Base-by-base conservation (phyloP, 2,888 invertebrate species). In the Drosophila tripunctata region DNA sequence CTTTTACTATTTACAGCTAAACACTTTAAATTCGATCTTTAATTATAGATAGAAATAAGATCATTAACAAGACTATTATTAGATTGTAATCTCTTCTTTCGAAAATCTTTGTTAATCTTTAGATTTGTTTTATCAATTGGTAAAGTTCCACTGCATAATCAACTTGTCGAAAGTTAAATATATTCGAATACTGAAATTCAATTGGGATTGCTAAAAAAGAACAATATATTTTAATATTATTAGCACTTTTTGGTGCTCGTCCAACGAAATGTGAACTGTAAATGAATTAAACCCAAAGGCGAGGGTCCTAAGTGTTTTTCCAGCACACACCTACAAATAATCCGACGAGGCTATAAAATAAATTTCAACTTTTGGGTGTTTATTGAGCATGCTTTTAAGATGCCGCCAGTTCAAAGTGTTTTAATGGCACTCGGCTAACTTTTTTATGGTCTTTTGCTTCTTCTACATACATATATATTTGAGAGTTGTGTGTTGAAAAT, bases 361-460 rank as follows among this genome's bases (percentile, higher is more conserved):
- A 33, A 71, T 56, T 44, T 19, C 2, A 51, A 31, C 51, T 52
- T 70, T 47, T 8, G 4, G 21, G 15, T 22, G 41, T 35, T 44
- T 54, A 54, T 54, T 22, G 54, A 21, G 44, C 35, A 24, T 27
- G 55, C 51, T 56, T 64, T 56, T 19, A 24, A 41, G 30, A 27
- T 27, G 27, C 15, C 27, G 30, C 38, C 35, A 14, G n/a, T 14
- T 55, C 12, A 40, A 65, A 71, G 30, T 48, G 52, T 52, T 52
- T 51, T 64, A 56, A 52, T 71, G 48, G 41, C 50, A 38, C 52
- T 69, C 58, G 40, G 8, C 27, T 33, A 72, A 72, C 52, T 27
- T 57, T 71, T 35, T 15, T 30, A 19, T 38, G 24, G 50, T 8
- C 36, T 60, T 36, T 51, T 67, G n/a, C n/a, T n/a, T n/a, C n/a